These are phyloP conservation scores for Passer domesticus DNA, from an alignment of 2,113 vertebrate species.

Conservation along the genomic window DNA sequence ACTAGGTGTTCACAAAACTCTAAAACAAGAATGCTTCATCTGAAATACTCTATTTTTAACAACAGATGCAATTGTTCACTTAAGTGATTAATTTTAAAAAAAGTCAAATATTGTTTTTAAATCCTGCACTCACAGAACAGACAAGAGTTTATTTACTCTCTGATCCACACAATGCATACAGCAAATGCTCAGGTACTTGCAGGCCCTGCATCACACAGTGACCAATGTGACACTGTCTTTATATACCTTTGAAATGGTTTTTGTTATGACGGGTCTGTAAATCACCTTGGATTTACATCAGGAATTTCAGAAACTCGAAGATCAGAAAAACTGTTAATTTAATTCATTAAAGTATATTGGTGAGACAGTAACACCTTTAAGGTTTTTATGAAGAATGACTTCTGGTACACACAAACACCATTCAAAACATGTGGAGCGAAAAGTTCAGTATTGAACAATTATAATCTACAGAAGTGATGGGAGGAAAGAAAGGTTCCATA, in stretches of 20 bases:
- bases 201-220: not conserved
- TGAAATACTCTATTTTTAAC: not conserved
- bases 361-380: not conserved
- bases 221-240: not conserved
- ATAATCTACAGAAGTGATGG: not conserved
- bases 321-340: not conserved
- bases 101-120: not conserved
- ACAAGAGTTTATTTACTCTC: not conserved
- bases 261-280: not conserved
- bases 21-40: not conserved
- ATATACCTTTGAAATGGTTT: not conserved
- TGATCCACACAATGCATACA: not conserved
- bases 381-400: not conserved
- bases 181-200: not conserved
- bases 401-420: not conserved
- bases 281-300: not conserved
- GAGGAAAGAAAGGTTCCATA: not conserved
- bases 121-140: not conserved
- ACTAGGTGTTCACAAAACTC: not conserved
- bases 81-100: not conserved
- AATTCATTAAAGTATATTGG: not conserved
- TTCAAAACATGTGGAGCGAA: not conserved
- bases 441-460: not conserved
- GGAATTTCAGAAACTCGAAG: not conserved
- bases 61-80: not conserved